Evolutionary conservation across 1,140 invertebrate species (phyloP).

Genomic region (Microvelia longipes): DNA sequence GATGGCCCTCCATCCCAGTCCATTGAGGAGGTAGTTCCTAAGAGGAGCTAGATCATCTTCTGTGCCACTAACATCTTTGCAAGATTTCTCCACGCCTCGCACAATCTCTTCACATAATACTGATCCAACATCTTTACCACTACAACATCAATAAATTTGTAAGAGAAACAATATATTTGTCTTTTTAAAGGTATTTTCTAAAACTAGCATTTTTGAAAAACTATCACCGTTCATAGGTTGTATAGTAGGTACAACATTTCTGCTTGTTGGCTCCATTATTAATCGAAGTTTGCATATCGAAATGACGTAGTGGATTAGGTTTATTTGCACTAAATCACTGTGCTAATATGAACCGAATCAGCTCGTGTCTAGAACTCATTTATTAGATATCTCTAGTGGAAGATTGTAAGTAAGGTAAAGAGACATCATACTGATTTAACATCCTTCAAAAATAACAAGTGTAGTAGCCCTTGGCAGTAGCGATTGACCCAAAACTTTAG

Average conservation of each 20-base stretch:
- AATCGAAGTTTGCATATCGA: background rate
- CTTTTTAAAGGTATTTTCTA: background rate
- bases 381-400: too few species aligned
- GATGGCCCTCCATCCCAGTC: constrained; percentile 43
- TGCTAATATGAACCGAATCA: too few species aligned
- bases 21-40: constrained; percentile 38
- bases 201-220: background rate
- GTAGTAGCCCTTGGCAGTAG: too few species aligned
- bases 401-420: too few species aligned
- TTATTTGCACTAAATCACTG: background rate
- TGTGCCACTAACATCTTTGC: constrained; percentile 26
- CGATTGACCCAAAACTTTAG: too few species aligned
- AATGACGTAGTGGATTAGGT: background rate
- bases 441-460: too few species aligned
- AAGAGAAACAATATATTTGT: background rate
- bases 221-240: background rate
- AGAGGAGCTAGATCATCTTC: constrained; percentile 32
- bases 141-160: constrained; percentile 1
- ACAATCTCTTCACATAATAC: constrained; percentile 44
- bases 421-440: too few species aligned
- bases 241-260: background rate
- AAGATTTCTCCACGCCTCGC: constrained; percentile 42
- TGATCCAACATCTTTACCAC: constrained; percentile 34
- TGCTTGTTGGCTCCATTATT: background rate
- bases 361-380: too few species aligned